phyloP scores from a whole-genome alignment of 2,888 invertebrate species.

The Mythimna lalbum region DNA sequence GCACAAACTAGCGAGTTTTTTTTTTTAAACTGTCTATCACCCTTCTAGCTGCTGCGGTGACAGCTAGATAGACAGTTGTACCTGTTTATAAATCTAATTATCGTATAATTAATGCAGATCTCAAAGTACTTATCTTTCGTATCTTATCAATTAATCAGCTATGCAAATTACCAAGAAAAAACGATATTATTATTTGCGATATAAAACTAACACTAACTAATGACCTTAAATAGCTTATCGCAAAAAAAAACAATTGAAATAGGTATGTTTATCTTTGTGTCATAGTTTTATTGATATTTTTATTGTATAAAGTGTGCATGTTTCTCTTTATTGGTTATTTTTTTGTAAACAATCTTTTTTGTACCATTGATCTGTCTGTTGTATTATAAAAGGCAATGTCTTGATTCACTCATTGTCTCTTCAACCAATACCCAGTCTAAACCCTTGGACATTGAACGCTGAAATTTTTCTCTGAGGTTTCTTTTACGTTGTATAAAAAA shows the following conservation, averaged over 20 bases:
- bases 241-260: not conserved
- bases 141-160: slow-evolving; percentile 28
- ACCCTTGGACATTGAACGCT: too few relatives aligned
- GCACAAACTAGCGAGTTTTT: not conserved
- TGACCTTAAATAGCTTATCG: slow-evolving; percentile 16
- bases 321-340: not conserved
- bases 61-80: not conserved
- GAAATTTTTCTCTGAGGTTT: too few relatives aligned
- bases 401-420: too few relatives aligned
- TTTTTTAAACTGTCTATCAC: slow-evolving; percentile 1
- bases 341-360: not conserved
- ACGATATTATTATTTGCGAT: slow-evolving; percentile 9
- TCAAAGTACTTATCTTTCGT: slow-evolving; percentile 10
- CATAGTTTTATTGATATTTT: slow-evolving; percentile 1
- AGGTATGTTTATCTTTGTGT: not conserved
- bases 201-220: slow-evolving; percentile 10
- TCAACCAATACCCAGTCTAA: too few relatives aligned
- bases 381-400: too few relatives aligned
- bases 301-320: not conserved
- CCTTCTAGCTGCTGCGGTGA: not conserved
- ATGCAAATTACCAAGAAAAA: slow-evolving; percentile 32
- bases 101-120: slow-evolving; percentile 13
- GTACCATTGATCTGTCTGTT: too few relatives aligned
- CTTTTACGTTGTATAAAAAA: too few relatives aligned
- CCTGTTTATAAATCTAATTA: slow-evolving; percentile 4